These are phyloP conservation scores for Diaperis boleti DNA, from an alignment of 2,888 invertebrate species.

Conservation along the genomic window DNA sequence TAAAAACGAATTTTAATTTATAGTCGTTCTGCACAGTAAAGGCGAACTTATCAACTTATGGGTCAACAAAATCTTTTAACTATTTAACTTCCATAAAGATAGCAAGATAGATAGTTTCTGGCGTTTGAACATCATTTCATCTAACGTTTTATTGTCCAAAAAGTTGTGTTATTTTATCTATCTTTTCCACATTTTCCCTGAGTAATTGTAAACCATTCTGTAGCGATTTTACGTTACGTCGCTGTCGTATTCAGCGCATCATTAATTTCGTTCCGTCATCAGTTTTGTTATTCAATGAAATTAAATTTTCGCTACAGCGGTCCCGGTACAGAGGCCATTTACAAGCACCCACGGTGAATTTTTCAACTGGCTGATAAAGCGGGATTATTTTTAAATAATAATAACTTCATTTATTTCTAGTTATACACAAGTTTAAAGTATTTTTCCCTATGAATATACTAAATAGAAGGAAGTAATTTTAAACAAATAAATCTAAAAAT, in stretches of 20 bases:
- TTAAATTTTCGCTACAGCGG: constrained; percentile 19
- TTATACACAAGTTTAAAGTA: no score
- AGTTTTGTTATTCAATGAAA: constrained; percentile 13
- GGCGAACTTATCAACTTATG: constrained; percentile 19
- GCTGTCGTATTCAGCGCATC: constrained; percentile 14
- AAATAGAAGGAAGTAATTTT: no score
- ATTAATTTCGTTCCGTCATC: constrained; percentile 29
- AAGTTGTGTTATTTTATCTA: constrained; percentile 23
- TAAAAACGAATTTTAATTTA: constrained; percentile 15
- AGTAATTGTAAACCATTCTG: constrained; percentile 8
- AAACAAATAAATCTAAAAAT: no score
- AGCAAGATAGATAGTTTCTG: constrained; percentile 15
- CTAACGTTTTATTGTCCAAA: constrained; percentile 4
- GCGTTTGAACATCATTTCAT: constrained; percentile 22
- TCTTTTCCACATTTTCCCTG: constrained; percentile 17
- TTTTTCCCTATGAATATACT: no score
- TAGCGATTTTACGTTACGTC: background rate
- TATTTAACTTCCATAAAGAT: constrained; percentile 20
- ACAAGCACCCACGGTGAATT: background rate
- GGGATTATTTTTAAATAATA: no score
- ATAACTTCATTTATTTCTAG: no score
- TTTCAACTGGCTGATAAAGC: no score
- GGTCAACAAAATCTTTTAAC: constrained; percentile 24
- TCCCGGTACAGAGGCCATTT: no score
- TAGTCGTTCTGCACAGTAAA: constrained; percentile 9